These are phyloP conservation scores for Channallabes apus DNA, from an alignment of 2,797 vertebrate genomes.

Conservation along the genomic window DNA sequence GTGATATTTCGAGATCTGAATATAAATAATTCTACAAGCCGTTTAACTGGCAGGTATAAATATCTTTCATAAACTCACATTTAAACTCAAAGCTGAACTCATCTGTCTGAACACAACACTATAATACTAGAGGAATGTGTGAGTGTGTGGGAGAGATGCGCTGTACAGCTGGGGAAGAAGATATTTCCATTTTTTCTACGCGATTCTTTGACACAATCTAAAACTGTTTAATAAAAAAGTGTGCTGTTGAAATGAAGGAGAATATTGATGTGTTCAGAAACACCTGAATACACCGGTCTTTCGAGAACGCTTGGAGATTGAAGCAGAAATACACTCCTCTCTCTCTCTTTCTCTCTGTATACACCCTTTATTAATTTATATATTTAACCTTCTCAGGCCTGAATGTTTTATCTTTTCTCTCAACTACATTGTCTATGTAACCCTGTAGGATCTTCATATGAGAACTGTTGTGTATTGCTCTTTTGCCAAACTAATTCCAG, in stretches of 20 bases:
- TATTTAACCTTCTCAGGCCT: neutral
- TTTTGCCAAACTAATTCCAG: too few species aligned
- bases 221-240: conserved; percentile 40
- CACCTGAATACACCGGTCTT: neutral
- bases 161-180: conserved; percentile 42
- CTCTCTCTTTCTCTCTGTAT: neutral
- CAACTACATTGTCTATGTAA: neutral
- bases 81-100: neutral
- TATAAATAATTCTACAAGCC: neutral
- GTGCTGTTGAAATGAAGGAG: conserved; percentile 25
- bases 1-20: neutral
- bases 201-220: conserved; percentile 65
- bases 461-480: too few species aligned
- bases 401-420: too few species aligned
- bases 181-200: conserved; percentile 65
- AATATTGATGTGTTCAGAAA: conserved; percentile 9
- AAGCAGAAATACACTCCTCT: neutral
- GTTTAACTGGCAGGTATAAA: neutral
- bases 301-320: neutral
- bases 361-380: neutral
- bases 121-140: neutral
- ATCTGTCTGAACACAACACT: neutral
- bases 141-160: conserved; percentile 22
- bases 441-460: too few species aligned
- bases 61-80: neutral